A percentile compares a stretch with the other conserved stretches of the same genome.
Evolutionary conservation across 2,797 vertebrate genomes (phyloP).

Genomic region (Schizopygopsis malacanthus): DNA sequence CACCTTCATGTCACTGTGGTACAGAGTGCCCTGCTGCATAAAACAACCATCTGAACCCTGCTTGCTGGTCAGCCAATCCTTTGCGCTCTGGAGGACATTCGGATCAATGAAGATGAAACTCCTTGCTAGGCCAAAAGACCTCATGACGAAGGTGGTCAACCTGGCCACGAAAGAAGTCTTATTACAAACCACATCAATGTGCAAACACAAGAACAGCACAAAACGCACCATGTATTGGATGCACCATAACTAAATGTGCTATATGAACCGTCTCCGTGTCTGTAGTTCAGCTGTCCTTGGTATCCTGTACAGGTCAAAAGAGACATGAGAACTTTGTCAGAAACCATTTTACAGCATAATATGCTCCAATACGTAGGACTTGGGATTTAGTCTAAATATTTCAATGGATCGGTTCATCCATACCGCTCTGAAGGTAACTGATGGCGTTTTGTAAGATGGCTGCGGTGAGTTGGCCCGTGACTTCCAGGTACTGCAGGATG

Average conservation of each 20-base stretch:
- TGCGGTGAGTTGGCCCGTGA: conserved; percentile 74
- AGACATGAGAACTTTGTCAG: too few relatives aligned
- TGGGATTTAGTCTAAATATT: not conserved
- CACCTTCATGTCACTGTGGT: conserved; percentile 84
- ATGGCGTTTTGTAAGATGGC: conserved; percentile 67
- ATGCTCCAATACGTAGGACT: not conserved
- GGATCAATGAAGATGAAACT: conserved; percentile 81
- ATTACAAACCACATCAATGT: not conserved
- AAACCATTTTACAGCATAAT: too few relatives aligned
- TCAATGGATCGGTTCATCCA: conserved; percentile 34
- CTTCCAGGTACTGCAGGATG: conserved; percentile 63
- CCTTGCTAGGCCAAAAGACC: conserved; percentile 78
- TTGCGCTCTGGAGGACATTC: conserved; percentile 69
- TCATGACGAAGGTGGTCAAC: conserved; percentile 87
- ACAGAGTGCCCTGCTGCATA: conserved; percentile 74
- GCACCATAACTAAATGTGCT: conserved; percentile 77
- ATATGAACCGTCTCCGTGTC: conserved; percentile 72
- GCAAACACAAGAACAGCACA: not conserved
- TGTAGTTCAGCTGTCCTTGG: conserved; percentile 83
- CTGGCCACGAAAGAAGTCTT: conserved; percentile 57
- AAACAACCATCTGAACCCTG: conserved; percentile 81
- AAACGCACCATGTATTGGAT: conserved; percentile 82
- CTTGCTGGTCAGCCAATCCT: conserved; percentile 72
- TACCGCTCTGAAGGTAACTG: conserved; percentile 74
- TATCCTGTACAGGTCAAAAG: conserved; percentile 71